Evolutionary conservation across 2,797 vertebrate genomes (phyloP).

Genomic region (Anguilla marmorata): DNA sequence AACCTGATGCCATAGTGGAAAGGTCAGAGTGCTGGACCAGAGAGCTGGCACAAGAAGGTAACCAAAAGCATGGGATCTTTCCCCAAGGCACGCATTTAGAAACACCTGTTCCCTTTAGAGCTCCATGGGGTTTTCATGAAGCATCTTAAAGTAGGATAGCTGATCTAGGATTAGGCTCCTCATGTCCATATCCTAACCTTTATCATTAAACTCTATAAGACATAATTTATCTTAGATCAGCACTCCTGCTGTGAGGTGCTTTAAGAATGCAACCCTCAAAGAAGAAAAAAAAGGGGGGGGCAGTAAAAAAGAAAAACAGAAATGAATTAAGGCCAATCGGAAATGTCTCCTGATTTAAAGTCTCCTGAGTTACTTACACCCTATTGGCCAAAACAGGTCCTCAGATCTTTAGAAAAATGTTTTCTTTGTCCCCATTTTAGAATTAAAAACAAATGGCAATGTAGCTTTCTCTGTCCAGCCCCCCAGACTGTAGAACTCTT

Average conservation of each 20-base stretch:
- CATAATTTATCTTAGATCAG: not conserved
- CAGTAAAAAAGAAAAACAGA: not conserved
- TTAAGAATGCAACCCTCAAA: not conserved
- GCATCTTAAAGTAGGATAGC: not conserved
- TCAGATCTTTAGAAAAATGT: not conserved
- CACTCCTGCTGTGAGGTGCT: not conserved
- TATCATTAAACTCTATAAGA: not conserved
- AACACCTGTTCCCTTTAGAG: not conserved
- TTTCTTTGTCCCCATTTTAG: not conserved
- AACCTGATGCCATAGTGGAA: slow-evolving; percentile 18
- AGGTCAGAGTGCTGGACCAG: slow-evolving; percentile 20
- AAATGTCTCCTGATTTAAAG: not conserved
- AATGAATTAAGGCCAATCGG: not conserved
- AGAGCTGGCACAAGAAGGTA: not conserved
- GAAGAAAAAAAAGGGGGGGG: not conserved
- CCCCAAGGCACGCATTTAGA: not conserved
- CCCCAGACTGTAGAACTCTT: not conserved
- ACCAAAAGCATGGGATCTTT: not conserved
- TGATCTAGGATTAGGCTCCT: not conserved
- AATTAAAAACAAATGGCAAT: not conserved
- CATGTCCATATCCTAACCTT: not conserved
- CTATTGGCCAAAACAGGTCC: not conserved
- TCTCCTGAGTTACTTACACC: not conserved
- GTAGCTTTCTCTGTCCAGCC: no score
- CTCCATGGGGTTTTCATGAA: not conserved